Percentiles rank a stretch among this genome's conserved stretches.
Conservation (phyloP, 1,140 invertebrate species). For the Leptinotarsa undecemlineata region DNA sequence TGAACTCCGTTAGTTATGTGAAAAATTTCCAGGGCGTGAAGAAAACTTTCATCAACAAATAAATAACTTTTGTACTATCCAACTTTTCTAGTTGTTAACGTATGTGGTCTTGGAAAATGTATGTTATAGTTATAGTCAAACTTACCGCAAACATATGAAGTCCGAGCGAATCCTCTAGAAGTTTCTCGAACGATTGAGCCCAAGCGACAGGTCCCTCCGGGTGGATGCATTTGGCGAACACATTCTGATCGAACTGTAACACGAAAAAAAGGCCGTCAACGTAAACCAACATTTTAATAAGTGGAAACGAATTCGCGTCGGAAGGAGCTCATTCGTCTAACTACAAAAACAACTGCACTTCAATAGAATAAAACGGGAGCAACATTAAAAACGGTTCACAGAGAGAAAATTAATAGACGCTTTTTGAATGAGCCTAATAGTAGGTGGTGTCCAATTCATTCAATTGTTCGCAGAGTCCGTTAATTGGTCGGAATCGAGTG, state of each 20-base stretch:
- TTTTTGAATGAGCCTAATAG: background rate
- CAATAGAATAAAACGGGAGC: background rate
- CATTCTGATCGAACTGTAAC: constrained; percentile 52
- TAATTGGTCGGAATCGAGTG: background rate
- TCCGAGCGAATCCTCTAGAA: constrained; percentile 84
- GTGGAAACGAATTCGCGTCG: background rate
- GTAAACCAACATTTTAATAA: constrained; percentile 32
- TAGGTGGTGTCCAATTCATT: background rate
- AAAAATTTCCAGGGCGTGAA: no score
- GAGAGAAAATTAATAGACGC: constrained; percentile 8
- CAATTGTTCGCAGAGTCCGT: background rate
- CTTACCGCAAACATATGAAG: constrained; percentile 88
- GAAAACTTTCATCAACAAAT: no score
- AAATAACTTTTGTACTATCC: no score
- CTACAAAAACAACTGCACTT: constrained; percentile 12
- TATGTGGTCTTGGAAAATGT: no score
- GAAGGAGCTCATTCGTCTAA: constrained; percentile 11
- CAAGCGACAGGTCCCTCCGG: constrained; percentile 66
- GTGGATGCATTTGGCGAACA: constrained; percentile 35
- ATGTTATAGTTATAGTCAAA: constrained; percentile 31
- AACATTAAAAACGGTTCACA: constrained; percentile 1
- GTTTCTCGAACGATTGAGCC: constrained; percentile 87
- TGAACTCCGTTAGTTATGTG: no score
- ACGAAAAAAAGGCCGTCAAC: constrained; percentile 33
- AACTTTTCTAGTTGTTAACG: no score